Evolutionary conservation across 1,140 invertebrate genomes (phyloP).

Genomic region (Sitophilus oryzae): DNA sequence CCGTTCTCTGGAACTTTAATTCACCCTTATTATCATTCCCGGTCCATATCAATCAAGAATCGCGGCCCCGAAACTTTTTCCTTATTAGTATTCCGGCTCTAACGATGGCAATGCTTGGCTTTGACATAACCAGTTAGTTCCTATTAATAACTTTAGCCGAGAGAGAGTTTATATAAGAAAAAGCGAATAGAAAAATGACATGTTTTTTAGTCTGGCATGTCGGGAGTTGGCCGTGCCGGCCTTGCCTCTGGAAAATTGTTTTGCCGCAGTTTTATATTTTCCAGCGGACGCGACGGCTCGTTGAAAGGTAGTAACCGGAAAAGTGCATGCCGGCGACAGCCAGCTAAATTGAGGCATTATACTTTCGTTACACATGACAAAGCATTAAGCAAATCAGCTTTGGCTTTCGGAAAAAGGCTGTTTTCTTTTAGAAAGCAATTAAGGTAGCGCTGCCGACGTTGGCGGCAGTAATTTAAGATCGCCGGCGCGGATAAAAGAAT

Average conservation of each 20-base stretch:
- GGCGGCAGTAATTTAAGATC: no score
- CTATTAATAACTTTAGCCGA: slow-evolving; percentile 46
- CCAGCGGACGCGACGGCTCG: slow-evolving; percentile 33
- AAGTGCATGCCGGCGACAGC: slow-evolving; percentile 43
- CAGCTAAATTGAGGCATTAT: slow-evolving; percentile 43
- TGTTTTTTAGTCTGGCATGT: slow-evolving; percentile 33
- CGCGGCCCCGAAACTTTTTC: slow-evolving; percentile 32
- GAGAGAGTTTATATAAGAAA: slow-evolving; percentile 42
- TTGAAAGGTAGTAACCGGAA: slow-evolving; percentile 40
- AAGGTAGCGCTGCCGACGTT: no score
- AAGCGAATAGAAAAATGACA: slow-evolving; percentile 46
- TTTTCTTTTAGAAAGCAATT: slow-evolving; percentile 31
- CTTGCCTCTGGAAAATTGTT: slow-evolving; percentile 31
- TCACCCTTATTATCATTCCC: slow-evolving; percentile 41
- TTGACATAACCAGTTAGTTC: slow-evolving; percentile 48
- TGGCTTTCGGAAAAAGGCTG: slow-evolving; percentile 16
- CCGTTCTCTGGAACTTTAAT: slow-evolving; percentile 31
- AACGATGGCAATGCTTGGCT: slow-evolving; percentile 44
- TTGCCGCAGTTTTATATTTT: slow-evolving; percentile 35
- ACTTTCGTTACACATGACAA: slow-evolving; percentile 43
- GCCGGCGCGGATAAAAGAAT: no score
- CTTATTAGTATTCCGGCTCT: slow-evolving; percentile 44
- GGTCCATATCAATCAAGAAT: slow-evolving; percentile 42
- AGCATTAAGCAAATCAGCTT: slow-evolving; percentile 43
- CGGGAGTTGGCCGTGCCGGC: slow-evolving; percentile 19